Conservation (phyloP, 2,797 vertebrate species). For the Bovichtus diacanthus region DNA sequence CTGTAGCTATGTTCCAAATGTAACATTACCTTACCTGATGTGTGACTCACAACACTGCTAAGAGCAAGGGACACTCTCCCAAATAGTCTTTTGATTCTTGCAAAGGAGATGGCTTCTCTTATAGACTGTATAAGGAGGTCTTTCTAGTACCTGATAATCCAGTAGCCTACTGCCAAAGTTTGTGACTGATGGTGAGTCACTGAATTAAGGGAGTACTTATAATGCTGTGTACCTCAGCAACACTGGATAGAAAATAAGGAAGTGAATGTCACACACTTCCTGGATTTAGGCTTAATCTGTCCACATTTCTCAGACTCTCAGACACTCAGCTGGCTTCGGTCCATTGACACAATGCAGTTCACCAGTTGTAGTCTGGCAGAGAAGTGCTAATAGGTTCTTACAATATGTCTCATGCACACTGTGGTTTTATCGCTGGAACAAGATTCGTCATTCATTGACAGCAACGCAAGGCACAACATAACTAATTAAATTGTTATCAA, state of each 20-base stretch:
- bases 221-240: too few species aligned
- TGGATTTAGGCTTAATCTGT: constrained; percentile 51
- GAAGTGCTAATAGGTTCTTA: constrained; percentile 2
- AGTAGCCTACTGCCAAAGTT: too few species aligned
- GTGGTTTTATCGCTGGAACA: constrained; percentile 17
- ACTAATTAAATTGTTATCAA: background rate
- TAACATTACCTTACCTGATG: too few species aligned
- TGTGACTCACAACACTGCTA: too few species aligned
- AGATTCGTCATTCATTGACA: background rate
- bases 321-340: constrained; percentile 32
- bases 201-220: too few species aligned
- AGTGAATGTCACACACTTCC: constrained; percentile 45
- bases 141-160: too few species aligned
- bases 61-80: too few species aligned
- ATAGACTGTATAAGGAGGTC: too few species aligned
- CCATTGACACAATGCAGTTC: constrained; percentile 39
- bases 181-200: too few species aligned
- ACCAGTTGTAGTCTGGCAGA: constrained; percentile 26
- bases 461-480: background rate
- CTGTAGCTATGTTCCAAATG: too few species aligned
- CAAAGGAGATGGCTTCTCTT: too few species aligned
- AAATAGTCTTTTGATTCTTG: too few species aligned
- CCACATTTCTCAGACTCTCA: constrained; percentile 34
- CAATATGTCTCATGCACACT: background rate
- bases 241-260: constrained; percentile 36